Conservation (phyloP, 2,888 invertebrate species). For the Macrophya alboannulata region DNA sequence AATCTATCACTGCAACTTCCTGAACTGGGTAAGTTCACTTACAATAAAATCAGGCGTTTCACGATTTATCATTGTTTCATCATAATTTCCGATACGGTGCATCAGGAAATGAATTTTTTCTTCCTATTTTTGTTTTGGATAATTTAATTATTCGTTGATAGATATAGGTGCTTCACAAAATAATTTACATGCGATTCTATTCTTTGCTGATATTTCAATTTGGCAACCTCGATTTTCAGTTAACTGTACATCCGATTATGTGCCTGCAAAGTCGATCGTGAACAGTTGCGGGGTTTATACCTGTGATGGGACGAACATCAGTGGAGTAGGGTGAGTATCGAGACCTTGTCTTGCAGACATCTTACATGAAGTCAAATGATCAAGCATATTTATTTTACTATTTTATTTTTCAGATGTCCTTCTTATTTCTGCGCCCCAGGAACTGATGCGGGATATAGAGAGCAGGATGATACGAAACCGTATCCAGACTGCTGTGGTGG, state of each 20-base stretch:
- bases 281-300: not conserved
- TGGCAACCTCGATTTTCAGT: not conserved
- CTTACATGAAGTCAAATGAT: not conserved
- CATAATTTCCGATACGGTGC: not conserved
- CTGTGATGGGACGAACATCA: not conserved
- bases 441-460: not conserved
- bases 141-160: not conserved
- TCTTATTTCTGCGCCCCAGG: not conserved
- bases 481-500: not conserved
- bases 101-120: not conserved
- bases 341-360: not conserved
- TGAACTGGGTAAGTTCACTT: not conserved
- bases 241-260: not conserved
- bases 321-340: not conserved
- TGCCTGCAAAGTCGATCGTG: not conserved
- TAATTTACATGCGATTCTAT: not conserved
- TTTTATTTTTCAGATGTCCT: not conserved
- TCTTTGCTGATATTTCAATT: not conserved
- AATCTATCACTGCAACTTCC: not conserved
- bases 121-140: too few relatives aligned
- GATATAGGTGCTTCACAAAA: not conserved
- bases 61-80: not conserved
- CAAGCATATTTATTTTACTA: not conserved
- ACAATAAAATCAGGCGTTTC: not conserved
- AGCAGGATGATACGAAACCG: not conserved